Evolutionary conservation across 1,140 invertebrate genomes (phyloP).

Genomic region (Listronotus oregonensis): DNA sequence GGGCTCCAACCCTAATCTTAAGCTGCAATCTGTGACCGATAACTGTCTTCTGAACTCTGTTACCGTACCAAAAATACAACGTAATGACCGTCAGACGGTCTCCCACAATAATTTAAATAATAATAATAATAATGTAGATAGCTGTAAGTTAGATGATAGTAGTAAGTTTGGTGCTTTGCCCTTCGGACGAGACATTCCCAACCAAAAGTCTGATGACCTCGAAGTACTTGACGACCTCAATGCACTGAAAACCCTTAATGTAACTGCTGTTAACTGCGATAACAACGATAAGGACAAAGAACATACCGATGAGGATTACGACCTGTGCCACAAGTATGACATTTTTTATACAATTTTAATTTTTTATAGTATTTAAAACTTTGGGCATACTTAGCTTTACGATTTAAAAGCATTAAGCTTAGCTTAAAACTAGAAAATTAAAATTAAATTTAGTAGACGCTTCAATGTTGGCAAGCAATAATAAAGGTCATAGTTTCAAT

Average conservation of each 20-base stretch:
- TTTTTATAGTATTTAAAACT: not conserved
- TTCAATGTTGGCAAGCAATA: no score
- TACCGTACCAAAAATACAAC: slow-evolving; percentile 68
- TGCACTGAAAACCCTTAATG: slow-evolving; percentile 44
- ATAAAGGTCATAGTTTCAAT: no score
- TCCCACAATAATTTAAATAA: slow-evolving; percentile 55
- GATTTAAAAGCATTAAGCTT: no score
- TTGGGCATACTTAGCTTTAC: no score
- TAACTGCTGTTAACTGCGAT: slow-evolving; percentile 39
- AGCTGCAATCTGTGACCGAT: slow-evolving; percentile 70
- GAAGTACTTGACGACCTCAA: slow-evolving; percentile 50
- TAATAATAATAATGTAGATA: slow-evolving; percentile 40
- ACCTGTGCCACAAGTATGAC: slow-evolving; percentile 37
- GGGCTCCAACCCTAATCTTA: slow-evolving; percentile 62
- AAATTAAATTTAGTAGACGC: no score
- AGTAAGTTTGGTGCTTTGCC: slow-evolving; percentile 58
- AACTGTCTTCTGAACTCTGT: slow-evolving; percentile 70
- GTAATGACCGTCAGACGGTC: slow-evolving; percentile 63
- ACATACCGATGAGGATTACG: slow-evolving; percentile 6
- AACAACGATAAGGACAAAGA: slow-evolving; percentile 44
- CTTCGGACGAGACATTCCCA: slow-evolving; percentile 69
- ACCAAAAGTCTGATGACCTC: slow-evolving; percentile 57
- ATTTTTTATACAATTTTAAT: not conserved
- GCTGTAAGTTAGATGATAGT: slow-evolving; percentile 50
- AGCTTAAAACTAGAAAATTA: no score